Evolutionary conservation across 2,888 invertebrate species (phyloP), one percentile per base, ranked within the genome.

Genomic region (Adelphocoris suturalis): DNA sequence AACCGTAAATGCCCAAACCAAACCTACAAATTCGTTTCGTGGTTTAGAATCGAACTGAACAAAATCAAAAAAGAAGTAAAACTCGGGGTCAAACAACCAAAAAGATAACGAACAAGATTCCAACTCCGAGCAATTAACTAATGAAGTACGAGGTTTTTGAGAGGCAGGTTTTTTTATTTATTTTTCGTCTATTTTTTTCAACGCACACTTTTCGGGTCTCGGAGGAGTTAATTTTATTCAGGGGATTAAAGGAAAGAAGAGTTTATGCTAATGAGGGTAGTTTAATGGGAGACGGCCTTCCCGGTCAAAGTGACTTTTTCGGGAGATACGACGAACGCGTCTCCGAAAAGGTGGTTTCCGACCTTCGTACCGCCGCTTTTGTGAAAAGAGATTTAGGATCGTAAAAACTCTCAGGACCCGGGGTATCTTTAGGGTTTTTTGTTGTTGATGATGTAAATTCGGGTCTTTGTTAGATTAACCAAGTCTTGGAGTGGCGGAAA

Each of bases 121-220:
- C 55, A 37, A 16, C 85, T 85, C 55, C 55, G 85, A 88, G 88
- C 88, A 88, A 88, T 88, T 88, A 88, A 88, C 88, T 88, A 88
- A 88, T 88, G 88, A 88, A 88, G 78, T 88, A 88, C 88, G 88
- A 88, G 88, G 85, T 85, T 85, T 82, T 82, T 61, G 27, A 61
- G 61, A 85, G 52, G 52, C 37, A 7, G n/a, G 16, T 78, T 78
- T 47, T 78, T 78, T 78, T 3, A 52, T 37, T 37, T 37, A 37
- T 37, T 37, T 37, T 37, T 37, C 7, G 2, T 37, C 7, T 37
- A 37, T 37, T 37, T 37, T 57, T 57, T 57, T n/a, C n/a, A 19
- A 76, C 46, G 82, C n/a, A 13, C 14, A 46, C 48, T 48, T 82
- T 82, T 82, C 19, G 46, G 61, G 57, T 86, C 27, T 68, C n/a